phyloP scores from a whole-genome alignment of 2,113 vertebrate genomes.

The Mustela lutreola region DNA sequence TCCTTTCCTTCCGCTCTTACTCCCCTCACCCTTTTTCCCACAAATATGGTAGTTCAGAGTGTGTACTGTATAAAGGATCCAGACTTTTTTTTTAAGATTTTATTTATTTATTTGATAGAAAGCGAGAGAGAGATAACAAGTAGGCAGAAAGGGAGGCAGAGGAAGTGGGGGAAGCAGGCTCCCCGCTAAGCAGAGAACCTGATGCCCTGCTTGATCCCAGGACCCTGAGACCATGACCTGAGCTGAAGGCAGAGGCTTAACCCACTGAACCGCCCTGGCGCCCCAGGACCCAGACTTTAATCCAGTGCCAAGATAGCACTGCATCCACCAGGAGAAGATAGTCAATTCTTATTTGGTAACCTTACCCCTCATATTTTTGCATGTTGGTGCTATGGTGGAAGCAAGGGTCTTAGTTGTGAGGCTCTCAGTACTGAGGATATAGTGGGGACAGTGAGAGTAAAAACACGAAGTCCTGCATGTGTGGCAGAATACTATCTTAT shows the following conservation, averaged over 20 bases:
- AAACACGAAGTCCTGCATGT: neutral
- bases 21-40: neutral
- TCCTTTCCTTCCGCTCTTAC: neutral
- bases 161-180: too few relatives aligned
- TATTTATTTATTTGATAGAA: too few relatives aligned
- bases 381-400: neutral
- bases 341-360: neutral
- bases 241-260: too few relatives aligned
- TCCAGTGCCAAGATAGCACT: too few relatives aligned
- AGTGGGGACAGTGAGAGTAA: accelerated
- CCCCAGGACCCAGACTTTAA: too few relatives aligned
- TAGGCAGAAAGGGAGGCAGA: too few relatives aligned
- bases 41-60: neutral
- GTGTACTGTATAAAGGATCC: neutral
- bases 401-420: neutral
- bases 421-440: neutral
- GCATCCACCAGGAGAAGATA: neutral
- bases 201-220: too few relatives aligned
- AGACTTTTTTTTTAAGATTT: too few relatives aligned
- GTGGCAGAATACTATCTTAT: neutral
- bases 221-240: too few relatives aligned
- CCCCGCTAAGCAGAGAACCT: too few relatives aligned
- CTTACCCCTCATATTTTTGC: accelerated
- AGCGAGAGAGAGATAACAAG: too few relatives aligned
- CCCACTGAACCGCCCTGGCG: too few relatives aligned